Base-by-base conservation (phyloP, 2,113 vertebrate species). In the Misgurnus anguillicaudatus region DNA sequence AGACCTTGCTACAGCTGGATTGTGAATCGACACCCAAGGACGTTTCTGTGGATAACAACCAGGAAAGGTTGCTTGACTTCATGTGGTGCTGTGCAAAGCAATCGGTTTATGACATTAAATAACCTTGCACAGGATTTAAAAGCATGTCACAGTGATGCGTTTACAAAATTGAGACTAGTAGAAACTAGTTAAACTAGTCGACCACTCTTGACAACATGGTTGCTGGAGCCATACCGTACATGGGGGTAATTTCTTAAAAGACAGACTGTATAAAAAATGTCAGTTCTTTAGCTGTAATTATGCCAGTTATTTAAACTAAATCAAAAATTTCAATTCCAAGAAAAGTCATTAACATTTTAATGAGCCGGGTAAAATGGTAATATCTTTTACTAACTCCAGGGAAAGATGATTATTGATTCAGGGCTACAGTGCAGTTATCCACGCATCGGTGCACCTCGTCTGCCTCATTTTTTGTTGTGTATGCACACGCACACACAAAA, bases 261-360 rank as follows among this genome's bases (percentile, higher is more conserved):
- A 55, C 19, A 57, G n/a, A 71, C 69, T 47, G 17, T 13, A 70
- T 42, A 39, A 63, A 47, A 7, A 55, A 45, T 31, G 16, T 17
- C 38, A 41, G 64, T 24, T 10, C 19, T 82, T 79, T 48, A 58
- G 51, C 51, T 75, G 42, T 79, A 84, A 79, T 66, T 53, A 66
- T 14, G 14, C 48, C 41, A 53, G 60, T 79, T 76, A 66, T 72
- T 81, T 66, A 78, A 77, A 77, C 67, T 82, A 77, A 77, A 82
- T 82, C 66, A 65, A 66, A 82, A 73, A 55, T 66, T 82, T 42
- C 72, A 58, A 72, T 85, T 72, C 21, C 53, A 67, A 75, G 83
- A 45, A 24, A 67, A 77, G 67, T 80, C 68, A 85, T 85, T 80
- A 80, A 72, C 74, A 77, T 82, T 85, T 80, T 76, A 80, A 80